Conservation (phyloP, 2,888 invertebrate species). For the Microctonus brassicae region DNA sequence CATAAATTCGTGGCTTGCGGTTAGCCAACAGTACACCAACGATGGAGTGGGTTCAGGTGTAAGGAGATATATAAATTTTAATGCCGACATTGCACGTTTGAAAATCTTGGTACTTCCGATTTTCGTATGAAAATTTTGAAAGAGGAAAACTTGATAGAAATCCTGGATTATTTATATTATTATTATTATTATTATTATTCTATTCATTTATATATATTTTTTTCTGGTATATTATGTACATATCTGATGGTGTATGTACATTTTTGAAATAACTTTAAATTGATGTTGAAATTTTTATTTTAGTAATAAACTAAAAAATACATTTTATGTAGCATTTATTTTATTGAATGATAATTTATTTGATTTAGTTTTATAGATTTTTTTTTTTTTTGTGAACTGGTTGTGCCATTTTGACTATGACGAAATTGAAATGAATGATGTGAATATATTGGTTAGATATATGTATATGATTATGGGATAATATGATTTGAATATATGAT, state of each 20-base stretch:
- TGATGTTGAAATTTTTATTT: too few relatives aligned
- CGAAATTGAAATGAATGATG: not conserved
- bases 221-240: too few relatives aligned
- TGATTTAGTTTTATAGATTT: too few relatives aligned
- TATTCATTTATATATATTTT: slow-evolving; percentile 3
- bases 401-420: not conserved
- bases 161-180: slow-evolving; percentile 9
- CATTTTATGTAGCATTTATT: too few relatives aligned
- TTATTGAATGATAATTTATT: too few relatives aligned
- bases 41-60: slow-evolving; percentile 18
- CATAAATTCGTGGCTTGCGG: slow-evolving; percentile 45
- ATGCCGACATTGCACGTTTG: slow-evolving; percentile 15
- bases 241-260: too few relatives aligned
- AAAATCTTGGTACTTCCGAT: slow-evolving; percentile 21
- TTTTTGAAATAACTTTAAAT: too few relatives aligned
- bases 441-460: not conserved
- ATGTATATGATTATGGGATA: too few relatives aligned
- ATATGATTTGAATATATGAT: not conserved
- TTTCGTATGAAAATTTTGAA: slow-evolving; percentile 10
- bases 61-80: slow-evolving; percentile 1
- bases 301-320: too few relatives aligned
- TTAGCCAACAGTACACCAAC: slow-evolving; percentile 32
- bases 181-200: too few relatives aligned
- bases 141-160: slow-evolving; percentile 12
- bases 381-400: too few relatives aligned